These are phyloP conservation scores for Suillia variegata DNA, from an alignment of 2,888 invertebrate species.

Conservation along the genomic window DNA sequence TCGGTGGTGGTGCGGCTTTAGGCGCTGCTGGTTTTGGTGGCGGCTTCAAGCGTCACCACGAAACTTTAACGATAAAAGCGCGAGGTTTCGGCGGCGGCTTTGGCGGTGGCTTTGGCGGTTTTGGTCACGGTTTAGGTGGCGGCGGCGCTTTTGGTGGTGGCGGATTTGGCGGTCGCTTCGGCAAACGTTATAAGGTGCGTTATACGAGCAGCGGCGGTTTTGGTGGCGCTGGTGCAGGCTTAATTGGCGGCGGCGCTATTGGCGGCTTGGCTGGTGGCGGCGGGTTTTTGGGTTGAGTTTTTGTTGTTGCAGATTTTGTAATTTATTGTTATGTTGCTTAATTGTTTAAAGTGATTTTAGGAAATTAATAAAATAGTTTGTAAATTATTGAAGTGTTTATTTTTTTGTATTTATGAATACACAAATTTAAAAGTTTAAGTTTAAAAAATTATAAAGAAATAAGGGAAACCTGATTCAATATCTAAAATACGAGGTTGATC, in stretches of 20 bases:
- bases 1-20: conserved; percentile 32
- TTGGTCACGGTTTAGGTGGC: conserved; percentile 24
- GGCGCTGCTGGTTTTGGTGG: conserved; percentile 34
- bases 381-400: too few species aligned
- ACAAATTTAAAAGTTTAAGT: too few species aligned
- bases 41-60: conserved; percentile 37
- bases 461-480: too few species aligned
- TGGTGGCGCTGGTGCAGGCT: too few species aligned
- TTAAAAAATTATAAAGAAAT: too few species aligned
- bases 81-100: conserved; percentile 24
- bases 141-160: conserved; percentile 17
- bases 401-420: too few species aligned
- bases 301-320: neutral
- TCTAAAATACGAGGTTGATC: too few species aligned
- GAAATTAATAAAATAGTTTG: too few species aligned
- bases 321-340: neutral
- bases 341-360: too few species aligned
- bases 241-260: too few species aligned
- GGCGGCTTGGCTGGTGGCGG: too few species aligned
- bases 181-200: conserved; percentile 7
- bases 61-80: conserved; percentile 25
- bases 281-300: conserved; percentile 35
- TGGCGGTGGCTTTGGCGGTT: conserved; percentile 37
- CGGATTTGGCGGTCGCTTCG: conserved; percentile 18
- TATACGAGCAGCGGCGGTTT: too few species aligned